These are phyloP conservation scores for Uropsilus gracilis DNA, from an alignment of 2,113 vertebrate species.

Conservation along the genomic window DNA sequence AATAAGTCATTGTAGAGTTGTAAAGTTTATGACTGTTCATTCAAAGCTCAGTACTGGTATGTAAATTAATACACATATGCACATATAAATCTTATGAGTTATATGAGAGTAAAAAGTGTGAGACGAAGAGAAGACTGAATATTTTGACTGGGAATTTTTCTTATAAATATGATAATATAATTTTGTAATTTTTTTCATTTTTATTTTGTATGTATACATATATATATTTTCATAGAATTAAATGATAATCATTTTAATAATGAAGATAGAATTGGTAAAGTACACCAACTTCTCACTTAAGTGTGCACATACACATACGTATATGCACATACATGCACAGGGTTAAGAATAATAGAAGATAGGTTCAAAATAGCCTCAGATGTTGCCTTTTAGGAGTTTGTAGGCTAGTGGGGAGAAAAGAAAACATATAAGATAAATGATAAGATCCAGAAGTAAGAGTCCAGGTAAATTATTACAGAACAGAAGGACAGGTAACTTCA, in stretches of 20 bases:
- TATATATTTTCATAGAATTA: not conserved
- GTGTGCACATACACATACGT: not conserved
- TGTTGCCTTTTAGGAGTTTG: not conserved
- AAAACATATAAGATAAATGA: not conserved
- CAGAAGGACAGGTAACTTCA: not conserved
- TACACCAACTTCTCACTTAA: not conserved
- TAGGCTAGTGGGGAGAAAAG: not conserved
- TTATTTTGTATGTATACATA: not conserved
- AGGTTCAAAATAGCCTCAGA: not conserved
- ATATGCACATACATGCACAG: not conserved
- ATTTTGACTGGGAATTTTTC: not conserved
- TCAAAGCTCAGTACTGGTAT: not conserved
- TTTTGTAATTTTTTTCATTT: not conserved
- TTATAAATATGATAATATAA: not conserved
- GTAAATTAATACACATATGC: not conserved
- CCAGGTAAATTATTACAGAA: not conserved
- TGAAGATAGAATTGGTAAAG: not conserved
- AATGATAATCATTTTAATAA: not conserved
- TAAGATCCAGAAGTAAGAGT: not conserved
- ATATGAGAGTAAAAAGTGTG: not conserved
- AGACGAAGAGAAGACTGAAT: not conserved
- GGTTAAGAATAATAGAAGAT: not conserved
- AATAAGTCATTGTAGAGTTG: not conserved
- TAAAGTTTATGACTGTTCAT: not conserved
- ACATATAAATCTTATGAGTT: not conserved